Base-by-base conservation (phyloP, 2,113 vertebrate species). In the Pipa parva region DNA sequence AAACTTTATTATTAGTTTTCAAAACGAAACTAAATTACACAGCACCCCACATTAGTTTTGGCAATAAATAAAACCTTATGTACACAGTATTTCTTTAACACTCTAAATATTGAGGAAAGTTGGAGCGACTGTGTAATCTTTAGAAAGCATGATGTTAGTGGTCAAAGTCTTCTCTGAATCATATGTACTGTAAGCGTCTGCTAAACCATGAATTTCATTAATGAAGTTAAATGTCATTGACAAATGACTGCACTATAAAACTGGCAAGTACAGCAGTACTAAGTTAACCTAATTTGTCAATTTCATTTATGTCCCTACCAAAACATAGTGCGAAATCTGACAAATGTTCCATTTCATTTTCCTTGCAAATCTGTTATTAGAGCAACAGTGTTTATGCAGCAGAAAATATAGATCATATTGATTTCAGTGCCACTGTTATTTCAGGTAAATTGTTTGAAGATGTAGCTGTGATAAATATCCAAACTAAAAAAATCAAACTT, bases 371-470 rank as follows among this genome's bases (percentile, higher is more conserved):
- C 63, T 81, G 84, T 81, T 88, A 86, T 84, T 80, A 81, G 72
- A 62, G 71, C 72, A 80, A 67, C 84, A 85, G 76, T 88, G 89
- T 92, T 91, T 92, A 92, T 85, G 86, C 80, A 86, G 92, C 90
- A 91, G 81, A 92, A 95, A 89, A 15, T 77, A 78, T 77, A 80
- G 83, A 87, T 87, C 85, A 79, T 92, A 97, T 94, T 71, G 93
- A 95, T 94, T 91, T 84, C 59, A 21, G 78, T 87, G 92, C 87
- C 87, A 79, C 73, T 68, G 79, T 78, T 81, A 83, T 89, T 92
- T 84, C 87, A 88, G 90, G 92, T 91, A 91, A 92, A 92, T 87
- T 87, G 90, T 92, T 88, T 83, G 88, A 92, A 90, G 78, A 86
- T 82, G 86, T 75, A 83, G 84, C 84, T 77, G 72, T 90, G 90